These are phyloP conservation scores for Platichthys flesus DNA, from an alignment of 2,113 vertebrate genomes.

Conservation along the genomic window DNA sequence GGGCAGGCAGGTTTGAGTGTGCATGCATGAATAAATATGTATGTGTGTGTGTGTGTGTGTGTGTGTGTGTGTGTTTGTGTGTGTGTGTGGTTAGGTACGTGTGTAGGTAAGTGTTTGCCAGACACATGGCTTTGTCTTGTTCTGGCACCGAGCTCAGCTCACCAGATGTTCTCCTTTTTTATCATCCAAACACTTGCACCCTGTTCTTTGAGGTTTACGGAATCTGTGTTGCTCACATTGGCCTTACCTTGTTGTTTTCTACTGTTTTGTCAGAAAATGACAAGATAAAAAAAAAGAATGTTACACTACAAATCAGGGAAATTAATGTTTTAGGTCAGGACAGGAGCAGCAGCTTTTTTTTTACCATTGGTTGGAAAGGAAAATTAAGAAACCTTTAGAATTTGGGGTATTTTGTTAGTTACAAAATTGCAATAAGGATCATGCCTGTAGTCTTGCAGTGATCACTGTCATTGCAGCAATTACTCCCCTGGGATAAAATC, in stretches of 20 bases:
- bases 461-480: too few relatives aligned
- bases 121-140: constrained; percentile 84
- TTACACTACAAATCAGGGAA: constrained; percentile 12
- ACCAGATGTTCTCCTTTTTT: constrained; percentile 86
- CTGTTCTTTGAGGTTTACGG: constrained; percentile 78
- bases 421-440: not conserved
- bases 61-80: not conserved
- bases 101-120: constrained; percentile 65
- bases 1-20: constrained; percentile 61
- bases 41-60: constrained; percentile 20
- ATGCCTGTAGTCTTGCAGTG: not conserved
- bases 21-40: constrained; percentile 64
- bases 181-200: constrained; percentile 79
- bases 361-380: not conserved
- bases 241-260: constrained; percentile 68
- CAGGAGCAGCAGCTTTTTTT: constrained; percentile 11
- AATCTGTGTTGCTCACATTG: constrained; percentile 71
- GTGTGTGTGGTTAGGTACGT: constrained; percentile 30
- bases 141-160: constrained; percentile 80
- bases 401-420: not conserved
- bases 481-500: not conserved
- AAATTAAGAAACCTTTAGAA: not conserved
- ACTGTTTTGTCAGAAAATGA: constrained; percentile 48
- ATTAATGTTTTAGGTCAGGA: constrained; percentile 14
- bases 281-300: constrained; percentile 2